Percentiles rank a stretch among this genome's conserved stretches.
Conservation (phyloP, 1,140 invertebrate species). For the Macrobrachium nipponense region DNA sequence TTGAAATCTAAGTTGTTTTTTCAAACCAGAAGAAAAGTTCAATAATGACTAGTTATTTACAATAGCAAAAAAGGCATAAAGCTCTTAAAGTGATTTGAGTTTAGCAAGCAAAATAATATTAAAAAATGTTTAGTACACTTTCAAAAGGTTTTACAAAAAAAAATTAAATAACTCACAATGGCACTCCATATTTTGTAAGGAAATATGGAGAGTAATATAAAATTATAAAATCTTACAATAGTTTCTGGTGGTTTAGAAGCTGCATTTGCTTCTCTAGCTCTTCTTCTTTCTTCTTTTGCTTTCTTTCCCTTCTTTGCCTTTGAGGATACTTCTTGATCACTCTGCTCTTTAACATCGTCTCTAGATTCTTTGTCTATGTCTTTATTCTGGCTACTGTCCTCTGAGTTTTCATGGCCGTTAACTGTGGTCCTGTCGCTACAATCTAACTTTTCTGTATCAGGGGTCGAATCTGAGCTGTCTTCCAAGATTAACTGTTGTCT, state of each 20-base stretch:
- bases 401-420: background rate
- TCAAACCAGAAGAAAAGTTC: no score
- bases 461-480: background rate
- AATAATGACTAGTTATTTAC: no score
- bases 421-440: background rate
- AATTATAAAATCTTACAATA: background rate
- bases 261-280: conserved; percentile 21
- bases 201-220: background rate
- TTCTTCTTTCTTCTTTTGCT: conserved; percentile 30
- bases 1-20: no score
- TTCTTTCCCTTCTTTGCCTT: conserved; percentile 43
- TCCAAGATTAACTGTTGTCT: conserved; percentile 1
- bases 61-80: no score
- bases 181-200: background rate
- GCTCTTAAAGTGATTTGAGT: no score
- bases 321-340: background rate
- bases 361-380: background rate
- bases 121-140: no score
- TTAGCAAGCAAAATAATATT: no score
- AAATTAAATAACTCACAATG: no score
- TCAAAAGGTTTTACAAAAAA: no score
- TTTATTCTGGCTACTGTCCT: background rate
- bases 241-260: background rate
- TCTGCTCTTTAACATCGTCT: background rate
- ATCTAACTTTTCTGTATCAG: background rate